Base-by-base conservation (phyloP, 2,113 vertebrate genomes). In the Emydura subglobosa region DNA sequence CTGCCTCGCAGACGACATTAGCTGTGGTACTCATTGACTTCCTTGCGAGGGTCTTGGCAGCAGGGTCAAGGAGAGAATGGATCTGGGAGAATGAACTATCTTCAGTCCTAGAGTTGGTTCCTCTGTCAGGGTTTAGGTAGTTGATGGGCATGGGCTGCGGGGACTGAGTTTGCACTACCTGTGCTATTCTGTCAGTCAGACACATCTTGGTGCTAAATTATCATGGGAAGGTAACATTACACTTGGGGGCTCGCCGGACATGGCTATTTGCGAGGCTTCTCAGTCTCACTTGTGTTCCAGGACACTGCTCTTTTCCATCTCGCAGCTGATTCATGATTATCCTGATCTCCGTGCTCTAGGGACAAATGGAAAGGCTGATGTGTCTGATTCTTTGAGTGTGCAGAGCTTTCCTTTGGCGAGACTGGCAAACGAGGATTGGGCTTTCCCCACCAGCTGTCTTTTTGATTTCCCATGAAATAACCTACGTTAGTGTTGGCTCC, bases 301-400 rank as follows among this genome's bases (percentile, higher is more conserved):
- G 57, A 59, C 7, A 27, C 57, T 9, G 57, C 25, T 29, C 57
- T 59, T 59, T 27, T 59, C 57, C 57, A 59, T 5, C 57, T 59
- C 51, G 16, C 51, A 53, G 13, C 51, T 53, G 51, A 53, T 53
- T 53, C 51, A 53, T 17, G 51, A 13, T 44, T 49, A 10, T 55
- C 12, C 85, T 92, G 74, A 5, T 59, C 54, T 82, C 1, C 1
- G 61, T 74, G 24, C 25, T 59, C 27, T 61, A n/a, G 34, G 19
- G 4, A 82, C 57, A 31, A 14, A 1, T 27, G 29, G 57, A 85
- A 16, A 85, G 55, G 34, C 55, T 51, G 61, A 82, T 9, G 74
- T 65, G 3, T 1, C 0, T 1, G 3, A 8, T 74, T 42, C 80
- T 39, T 76, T 61, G 0, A 1, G 0, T 25, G 25, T 29, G 42